Percentiles rank a stretch among this genome's conserved stretches.
phyloP scores from a whole-genome alignment of 1,140 invertebrate species.

The Ips nitidus region DNA sequence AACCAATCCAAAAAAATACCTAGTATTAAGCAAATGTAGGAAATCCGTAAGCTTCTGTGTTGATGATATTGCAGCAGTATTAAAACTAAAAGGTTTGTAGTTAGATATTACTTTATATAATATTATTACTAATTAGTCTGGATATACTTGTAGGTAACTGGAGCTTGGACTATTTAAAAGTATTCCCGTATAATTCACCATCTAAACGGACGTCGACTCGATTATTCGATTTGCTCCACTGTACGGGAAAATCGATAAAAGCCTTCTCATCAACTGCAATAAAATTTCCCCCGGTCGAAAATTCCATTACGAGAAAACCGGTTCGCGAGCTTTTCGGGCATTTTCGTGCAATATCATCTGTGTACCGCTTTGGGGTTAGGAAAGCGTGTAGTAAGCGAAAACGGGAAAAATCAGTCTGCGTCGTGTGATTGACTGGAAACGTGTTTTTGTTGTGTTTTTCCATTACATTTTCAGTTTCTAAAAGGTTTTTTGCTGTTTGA shows the following conservation, averaged over 20 bases:
- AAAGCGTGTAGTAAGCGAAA: background rate
- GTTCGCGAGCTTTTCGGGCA: constrained; percentile 16
- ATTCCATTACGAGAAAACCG: constrained; percentile 23
- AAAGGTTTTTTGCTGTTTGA: too few species aligned
- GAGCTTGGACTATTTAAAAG: too few species aligned
- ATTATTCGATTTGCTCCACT: constrained; percentile 4
- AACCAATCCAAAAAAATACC: too few species aligned
- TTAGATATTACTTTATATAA: too few species aligned
- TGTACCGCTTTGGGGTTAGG: constrained; percentile 12
- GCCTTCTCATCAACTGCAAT: constrained; percentile 2
- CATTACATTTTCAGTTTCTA: background rate
- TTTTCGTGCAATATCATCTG: constrained; percentile 14
- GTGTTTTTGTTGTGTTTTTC: constrained; percentile 15
- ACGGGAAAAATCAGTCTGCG: background rate
- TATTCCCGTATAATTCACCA: too few species aligned
- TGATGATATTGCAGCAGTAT: too few species aligned
- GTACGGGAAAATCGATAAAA: constrained; percentile 24
- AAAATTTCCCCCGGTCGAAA: constrained; percentile 15
- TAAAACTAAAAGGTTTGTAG: too few species aligned
- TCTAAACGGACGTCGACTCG: too few species aligned
- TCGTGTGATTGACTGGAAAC: background rate
- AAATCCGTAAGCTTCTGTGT: too few species aligned
- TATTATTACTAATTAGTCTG: too few species aligned
- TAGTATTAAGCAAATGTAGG: too few species aligned
- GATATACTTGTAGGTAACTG: too few species aligned